phyloP scores from a whole-genome alignment of 2,797 vertebrate genomes.

The Alauda arvensis region DNA sequence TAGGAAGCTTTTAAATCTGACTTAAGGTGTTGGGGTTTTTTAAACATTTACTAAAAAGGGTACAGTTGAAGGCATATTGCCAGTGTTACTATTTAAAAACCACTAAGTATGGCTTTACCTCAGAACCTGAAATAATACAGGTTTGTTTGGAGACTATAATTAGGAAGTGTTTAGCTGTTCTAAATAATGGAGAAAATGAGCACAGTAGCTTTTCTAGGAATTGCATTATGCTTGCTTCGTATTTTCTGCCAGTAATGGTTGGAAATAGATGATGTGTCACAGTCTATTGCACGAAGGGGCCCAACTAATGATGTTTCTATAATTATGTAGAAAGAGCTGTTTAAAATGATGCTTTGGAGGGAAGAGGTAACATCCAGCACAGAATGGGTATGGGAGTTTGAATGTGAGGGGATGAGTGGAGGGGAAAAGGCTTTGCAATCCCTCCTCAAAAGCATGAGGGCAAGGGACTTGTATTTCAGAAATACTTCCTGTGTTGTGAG shows the following conservation, averaged over 20 bases:
- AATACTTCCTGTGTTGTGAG: neutral
- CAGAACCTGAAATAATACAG: neutral
- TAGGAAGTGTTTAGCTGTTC: neutral
- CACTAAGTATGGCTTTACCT: neutral
- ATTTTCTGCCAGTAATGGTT: neutral
- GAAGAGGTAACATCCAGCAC: neutral
- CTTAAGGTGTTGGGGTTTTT: neutral
- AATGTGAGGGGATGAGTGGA: neutral
- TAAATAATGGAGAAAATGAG: neutral
- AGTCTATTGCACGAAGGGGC: neutral
- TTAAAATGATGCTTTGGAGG: neutral
- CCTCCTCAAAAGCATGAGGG: neutral
- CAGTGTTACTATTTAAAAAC: neutral
- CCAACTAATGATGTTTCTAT: neutral
- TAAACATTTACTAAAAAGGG: neutral
- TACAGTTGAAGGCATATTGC: neutral
- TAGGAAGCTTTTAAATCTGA: neutral
- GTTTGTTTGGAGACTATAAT: neutral
- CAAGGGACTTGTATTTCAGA: neutral
- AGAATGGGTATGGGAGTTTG: neutral
- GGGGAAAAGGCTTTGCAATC: neutral
- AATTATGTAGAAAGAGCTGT: neutral
- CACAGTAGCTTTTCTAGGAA: constrained; percentile 10
- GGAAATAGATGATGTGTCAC: neutral
- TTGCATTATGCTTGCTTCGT: neutral